These are phyloP conservation scores for Torymus texanus DNA, from an alignment of 2,888 invertebrate species.

Conservation along the genomic window DNA sequence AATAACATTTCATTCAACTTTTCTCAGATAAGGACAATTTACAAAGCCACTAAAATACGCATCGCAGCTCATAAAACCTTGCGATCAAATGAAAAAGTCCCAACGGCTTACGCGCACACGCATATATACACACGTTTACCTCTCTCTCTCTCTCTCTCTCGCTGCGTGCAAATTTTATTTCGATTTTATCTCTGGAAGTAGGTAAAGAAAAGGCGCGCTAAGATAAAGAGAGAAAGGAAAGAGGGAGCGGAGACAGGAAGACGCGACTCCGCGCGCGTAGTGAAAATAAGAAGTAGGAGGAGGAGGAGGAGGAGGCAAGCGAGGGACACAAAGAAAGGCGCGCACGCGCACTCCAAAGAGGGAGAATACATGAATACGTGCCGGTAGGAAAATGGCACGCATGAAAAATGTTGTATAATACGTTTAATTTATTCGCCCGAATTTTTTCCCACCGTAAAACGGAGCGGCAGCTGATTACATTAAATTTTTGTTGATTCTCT, in stretches of 20 bases:
- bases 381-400: conserved; percentile 15
- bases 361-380: conserved; percentile 41
- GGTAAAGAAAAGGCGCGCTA: conserved; percentile 17
- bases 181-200: conserved; percentile 32
- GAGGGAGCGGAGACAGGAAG: conserved; percentile 47
- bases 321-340: conserved; percentile 35
- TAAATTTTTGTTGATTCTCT: too few species aligned
- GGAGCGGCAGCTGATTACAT: too few species aligned
- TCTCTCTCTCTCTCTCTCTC: too few species aligned
- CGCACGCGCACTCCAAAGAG: not conserved
- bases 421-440: conserved; percentile 38
- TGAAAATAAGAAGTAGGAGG: conserved; percentile 39
- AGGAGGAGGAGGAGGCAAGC: conserved; percentile 12
- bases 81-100: too few species aligned
- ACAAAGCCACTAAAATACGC: too few species aligned
- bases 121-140: too few species aligned
- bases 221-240: conserved; percentile 28
- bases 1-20: too few species aligned
- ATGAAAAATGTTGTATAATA: conserved; percentile 8
- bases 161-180: conserved; percentile 36
- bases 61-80: too few species aligned
- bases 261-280: conserved; percentile 21
- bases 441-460: conserved; percentile 5
- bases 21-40: too few species aligned
- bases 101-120: too few species aligned